Base-by-base conservation (phyloP, 2,797 vertebrate genomes). In the Alcedo quadribrachys region DNA sequence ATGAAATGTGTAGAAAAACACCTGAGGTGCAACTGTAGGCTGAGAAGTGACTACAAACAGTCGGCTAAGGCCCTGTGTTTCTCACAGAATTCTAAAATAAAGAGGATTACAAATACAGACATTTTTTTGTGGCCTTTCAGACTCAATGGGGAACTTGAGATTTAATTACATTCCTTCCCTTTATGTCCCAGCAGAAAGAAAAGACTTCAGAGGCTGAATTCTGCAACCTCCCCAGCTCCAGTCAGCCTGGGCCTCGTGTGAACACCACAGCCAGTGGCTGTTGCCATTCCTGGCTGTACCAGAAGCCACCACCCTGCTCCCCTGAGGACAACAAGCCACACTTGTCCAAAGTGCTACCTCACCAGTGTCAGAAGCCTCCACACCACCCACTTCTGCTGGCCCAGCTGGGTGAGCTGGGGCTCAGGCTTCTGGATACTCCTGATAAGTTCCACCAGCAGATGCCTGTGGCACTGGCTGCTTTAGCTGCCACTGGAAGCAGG, bases 21-120 rank as follows among this genome's bases (percentile, higher is more conserved):
- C 82, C 89, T 89, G 84, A 94, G 87, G 81, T 68, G 84, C 76
- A 87, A 63, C 69, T 30, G 28, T 8, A 70, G 83, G 78, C 74
- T 85, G 81, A 84, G 68, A 70, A 87, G 14, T 22, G 84, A 73
- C 67, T 40, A 5, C 1, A 17, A 45, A 54, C 0, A 68, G 75
- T 69, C 71, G 43, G 3, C 32, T 66, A 89, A 90, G 83, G 89
- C 73, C 70, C 61, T 37, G 8, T 4, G 32, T 55, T 81, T 63
- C 50, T 58, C 76, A 24, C 1, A 43, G 65, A 28, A 73, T 58
- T 89, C 70, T 40, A 28, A 66, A 84, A 68, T 65, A 55, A 17
- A 46, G 48, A 28, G 22, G 30, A 51, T 63, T 58, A 51, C 70
- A 57, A 51, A 55, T 4, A 65, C 87, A 88, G 78, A 81, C 61